These are phyloP conservation scores for Carollia perspicillata DNA, from an alignment of 2,113 vertebrate species.

Conservation along the genomic window DNA sequence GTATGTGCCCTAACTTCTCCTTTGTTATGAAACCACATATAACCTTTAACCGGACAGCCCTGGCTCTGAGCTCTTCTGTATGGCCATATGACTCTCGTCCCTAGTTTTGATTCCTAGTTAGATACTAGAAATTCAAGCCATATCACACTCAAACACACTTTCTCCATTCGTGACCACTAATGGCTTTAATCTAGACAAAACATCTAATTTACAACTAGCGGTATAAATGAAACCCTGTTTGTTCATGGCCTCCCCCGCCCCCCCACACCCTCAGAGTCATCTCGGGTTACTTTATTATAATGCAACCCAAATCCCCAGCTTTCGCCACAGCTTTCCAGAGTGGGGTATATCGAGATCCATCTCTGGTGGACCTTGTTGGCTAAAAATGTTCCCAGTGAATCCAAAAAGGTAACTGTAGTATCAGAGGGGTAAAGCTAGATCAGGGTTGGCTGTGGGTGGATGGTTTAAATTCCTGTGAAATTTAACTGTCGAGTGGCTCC, in stretches of 20 bases:
- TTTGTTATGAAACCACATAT: not conserved
- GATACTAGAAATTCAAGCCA: slow-evolving; percentile 14
- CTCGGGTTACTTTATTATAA: not conserved
- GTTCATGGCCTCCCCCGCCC: not conserved
- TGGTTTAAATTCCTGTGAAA: slow-evolving; percentile 20
- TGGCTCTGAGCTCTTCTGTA: not conserved
- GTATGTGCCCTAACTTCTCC: not conserved
- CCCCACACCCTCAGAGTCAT: not conserved
- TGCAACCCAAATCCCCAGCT: not conserved
- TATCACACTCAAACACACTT: slow-evolving; percentile 13
- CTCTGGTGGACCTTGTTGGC: not conserved
- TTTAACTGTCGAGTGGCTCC: not conserved
- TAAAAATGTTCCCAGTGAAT: slow-evolving; percentile 13
- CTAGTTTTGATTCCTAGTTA: not conserved
- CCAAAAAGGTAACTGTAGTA: not conserved
- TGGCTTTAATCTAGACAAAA: slow-evolving; percentile 34
- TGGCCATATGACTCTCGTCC: not conserved
- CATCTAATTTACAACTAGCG: not conserved
- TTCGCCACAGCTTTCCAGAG: not conserved
- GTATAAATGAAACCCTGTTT: slow-evolving; percentile 5
- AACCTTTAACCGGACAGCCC: not conserved
- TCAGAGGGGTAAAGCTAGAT: slow-evolving; percentile 10
- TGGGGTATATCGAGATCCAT: not conserved
- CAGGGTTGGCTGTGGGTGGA: not conserved
- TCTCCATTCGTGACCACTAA: not conserved